Evolutionary conservation across 2,113 vertebrate species (phyloP), one percentile per base, ranked within the genome.

Genomic region (Limanda limanda): DNA sequence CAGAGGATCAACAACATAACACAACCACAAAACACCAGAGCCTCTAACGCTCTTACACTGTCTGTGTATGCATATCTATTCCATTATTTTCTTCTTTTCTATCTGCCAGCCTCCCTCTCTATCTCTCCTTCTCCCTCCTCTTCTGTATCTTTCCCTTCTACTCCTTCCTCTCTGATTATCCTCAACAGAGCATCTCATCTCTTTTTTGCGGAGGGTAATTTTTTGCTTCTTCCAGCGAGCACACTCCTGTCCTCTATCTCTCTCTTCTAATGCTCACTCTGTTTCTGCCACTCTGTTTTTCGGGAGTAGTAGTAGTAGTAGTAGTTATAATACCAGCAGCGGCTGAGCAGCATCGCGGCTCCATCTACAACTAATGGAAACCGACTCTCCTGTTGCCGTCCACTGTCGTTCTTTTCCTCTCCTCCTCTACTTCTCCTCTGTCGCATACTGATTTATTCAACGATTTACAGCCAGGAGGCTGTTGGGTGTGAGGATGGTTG

Each of bases 351-450:
- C 83, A 78, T 57, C 65, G 54, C 20, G 9, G 79, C 59, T 83
- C 45, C 71, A 68, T 88, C 83, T 71, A 47, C 82, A 51, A 64
- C 85, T 78, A 70, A 86, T 63, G 63, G 78, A 66, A 76, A 76
- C 5, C 35, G 62, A 82, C 70, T 85, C 78, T 86, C 84, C 84
- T 82, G 86, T 79, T 88, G 87, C 84, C 62, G 18, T 82, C 55
- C 63, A 24, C 21, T 18, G 18, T 20, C 9, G 40, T 57, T n/a
- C 61, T 59, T 71, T 55, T 82, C 58, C 14, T 76, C 65, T 59
- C 68, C 60, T 78, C 62, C 18, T 74, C 62, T 52, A 72, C 47
- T 40, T 59, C 56, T 66, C 27, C 42, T 85, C 82, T 80, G 63
- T 74, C 77, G 66, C 78, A 55, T 57, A 58, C 70, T 83, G 77